A percentile compares a stretch with the other conserved stretches of the same genome.
Conservation (phyloP, 2,113 vertebrate species). For the zebrafish (Danio rerio) region DNA sequence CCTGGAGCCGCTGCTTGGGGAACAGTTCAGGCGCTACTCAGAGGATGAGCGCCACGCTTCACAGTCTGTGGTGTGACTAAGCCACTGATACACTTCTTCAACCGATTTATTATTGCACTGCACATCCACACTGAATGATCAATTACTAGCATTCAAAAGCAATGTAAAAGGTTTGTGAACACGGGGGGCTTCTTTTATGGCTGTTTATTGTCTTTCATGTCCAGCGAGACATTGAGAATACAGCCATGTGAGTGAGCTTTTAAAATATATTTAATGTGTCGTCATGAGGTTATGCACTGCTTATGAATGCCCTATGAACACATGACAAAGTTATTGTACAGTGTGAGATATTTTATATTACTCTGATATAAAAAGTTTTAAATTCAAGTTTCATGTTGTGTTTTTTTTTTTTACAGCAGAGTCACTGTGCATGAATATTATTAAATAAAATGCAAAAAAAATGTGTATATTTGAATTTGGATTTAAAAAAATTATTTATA, state of each 20-base stretch:
- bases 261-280: slow-evolving; percentile 9
- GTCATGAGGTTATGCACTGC: neutral
- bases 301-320: slow-evolving; percentile 17
- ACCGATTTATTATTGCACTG: neutral
- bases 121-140: neutral
- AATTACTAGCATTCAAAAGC: slow-evolving; percentile 13
- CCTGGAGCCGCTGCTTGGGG: slow-evolving; percentile 86
- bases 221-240: neutral
- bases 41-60: slow-evolving; percentile 82
- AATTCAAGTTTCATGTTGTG: neutral
- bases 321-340: slow-evolving; percentile 20
- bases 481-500: too few species aligned
- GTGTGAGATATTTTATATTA: slow-evolving; percentile 36
- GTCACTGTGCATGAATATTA: too few species aligned
- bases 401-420: neutral
- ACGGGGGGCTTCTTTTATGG: neutral
- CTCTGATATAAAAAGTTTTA: neutral
- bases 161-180: neutral
- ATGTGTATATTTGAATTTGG: too few species aligned
- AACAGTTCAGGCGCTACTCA: slow-evolving; percentile 85
- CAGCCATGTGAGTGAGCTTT: neutral
- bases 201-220: slow-evolving; percentile 7
- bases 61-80: slow-evolving; percentile 82
- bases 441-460: too few species aligned
- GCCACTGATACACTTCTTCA: neutral